phyloP scores from a whole-genome alignment of 2,888 invertebrate species.

The Hypsopygia costalis region DNA sequence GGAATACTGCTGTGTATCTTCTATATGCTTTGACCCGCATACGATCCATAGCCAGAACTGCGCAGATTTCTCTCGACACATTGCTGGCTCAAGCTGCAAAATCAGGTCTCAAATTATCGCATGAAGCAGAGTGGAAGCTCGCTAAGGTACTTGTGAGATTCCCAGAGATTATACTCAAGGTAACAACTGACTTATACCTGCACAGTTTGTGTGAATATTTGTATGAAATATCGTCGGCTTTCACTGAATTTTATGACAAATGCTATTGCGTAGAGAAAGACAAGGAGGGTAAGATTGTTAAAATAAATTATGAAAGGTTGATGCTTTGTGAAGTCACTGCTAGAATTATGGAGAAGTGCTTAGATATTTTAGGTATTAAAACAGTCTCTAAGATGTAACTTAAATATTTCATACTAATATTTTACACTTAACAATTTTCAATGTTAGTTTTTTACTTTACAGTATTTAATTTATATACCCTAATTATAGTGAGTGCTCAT shows the following conservation, averaged over 20 bases:
- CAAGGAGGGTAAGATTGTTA: slow-evolving; percentile 87
- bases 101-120: slow-evolving; percentile 84
- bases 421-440: slow-evolving; percentile 9
- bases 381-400: slow-evolving; percentile 94
- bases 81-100: slow-evolving; percentile 82
- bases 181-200: slow-evolving; percentile 89
- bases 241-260: slow-evolving; percentile 98
- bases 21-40: slow-evolving; percentile 97
- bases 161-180: slow-evolving; percentile 91
- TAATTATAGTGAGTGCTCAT: slow-evolving; percentile 12
- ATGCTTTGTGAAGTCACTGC: slow-evolving; percentile 96
- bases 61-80: slow-evolving; percentile 83
- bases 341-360: slow-evolving; percentile 90
- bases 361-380: slow-evolving; percentile 94
- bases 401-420: slow-evolving; percentile 22
- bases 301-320: slow-evolving; percentile 92
- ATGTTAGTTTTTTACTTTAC: slow-evolving; percentile 17
- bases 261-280: slow-evolving; percentile 99
- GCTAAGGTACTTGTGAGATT: slow-evolving; percentile 93
- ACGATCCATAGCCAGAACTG: slow-evolving; percentile 91
- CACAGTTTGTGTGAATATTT: slow-evolving; percentile 97
- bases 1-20: slow-evolving; percentile 99
- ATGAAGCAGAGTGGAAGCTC: slow-evolving; percentile 97
- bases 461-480: slow-evolving; percentile 16
- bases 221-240: slow-evolving; percentile 95